Evolutionary conservation across 2,888 invertebrate genomes (phyloP), one percentile per base, ranked within the genome.

Genomic region (Rhagophthalmus giganteus): DNA sequence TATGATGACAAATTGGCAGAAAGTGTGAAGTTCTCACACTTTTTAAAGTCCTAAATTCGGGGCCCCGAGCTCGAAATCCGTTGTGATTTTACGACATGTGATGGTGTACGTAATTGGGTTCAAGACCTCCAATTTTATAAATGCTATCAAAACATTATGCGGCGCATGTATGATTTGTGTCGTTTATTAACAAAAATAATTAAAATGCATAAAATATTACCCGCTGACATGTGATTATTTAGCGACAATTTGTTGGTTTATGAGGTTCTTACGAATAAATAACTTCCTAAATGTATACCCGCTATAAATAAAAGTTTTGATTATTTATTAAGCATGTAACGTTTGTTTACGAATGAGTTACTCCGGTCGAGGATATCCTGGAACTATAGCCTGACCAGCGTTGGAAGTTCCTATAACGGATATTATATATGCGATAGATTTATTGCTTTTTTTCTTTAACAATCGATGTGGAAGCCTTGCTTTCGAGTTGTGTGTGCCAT

Each of bases 51-150:
- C 7, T 20, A 20, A 7, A 20, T 20, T 20, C 7, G 7, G 20
- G 7, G 20, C 20, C 20, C 7, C 7, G 7, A 20, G 20, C 20
- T 20, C 7, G 7, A 20, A 20, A 20, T 20, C 20, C 20, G 20
- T 20, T 20, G 20, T 20, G 20, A 20, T 20, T 20, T 20, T 7
- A 20, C 7, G 20, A 20, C 20, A 20, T 20, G 20, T 20, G 20
- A 20, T 20, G 7, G 20, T 7, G 7, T 20, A 20, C 7, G 20
- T 20, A 32, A 14, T 32, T 32, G 32, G 9, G 32, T 32, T 32
- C 15, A 32, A 32, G 32, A 32, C 32, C 32, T 32, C 14, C 15
- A 20, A 20, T 20, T 20, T 20, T 20, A 20, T 20, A 20, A 20
- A 20, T 20, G 7, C 20, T 20, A 20, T 20, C 20, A 20, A 3